phyloP scores from a whole-genome alignment of 2,797 vertebrate genomes.

The Pyrocephalus nanus region DNA sequence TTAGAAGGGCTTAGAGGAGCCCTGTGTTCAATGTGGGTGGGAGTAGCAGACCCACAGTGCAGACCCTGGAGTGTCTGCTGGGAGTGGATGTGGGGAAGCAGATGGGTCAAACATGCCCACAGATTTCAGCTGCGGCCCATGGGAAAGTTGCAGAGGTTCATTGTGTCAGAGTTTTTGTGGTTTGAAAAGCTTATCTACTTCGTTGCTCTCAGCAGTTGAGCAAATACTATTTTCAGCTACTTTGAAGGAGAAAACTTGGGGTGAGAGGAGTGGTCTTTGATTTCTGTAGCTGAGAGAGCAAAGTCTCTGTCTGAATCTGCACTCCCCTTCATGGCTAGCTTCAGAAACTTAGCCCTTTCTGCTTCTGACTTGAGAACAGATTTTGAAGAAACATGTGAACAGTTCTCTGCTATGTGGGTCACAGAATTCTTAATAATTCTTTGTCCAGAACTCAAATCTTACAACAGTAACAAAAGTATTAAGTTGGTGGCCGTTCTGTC shows the following conservation, averaged over 20 bases:
- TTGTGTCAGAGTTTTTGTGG: background rate
- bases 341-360: conserved; percentile 2
- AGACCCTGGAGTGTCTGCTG: background rate
- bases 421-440: conserved; percentile 11
- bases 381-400: background rate
- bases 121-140: background rate
- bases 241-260: background rate
- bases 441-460: background rate
- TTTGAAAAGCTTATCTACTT: background rate
- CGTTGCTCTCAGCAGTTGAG: background rate
- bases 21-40: background rate
- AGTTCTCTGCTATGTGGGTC: background rate
- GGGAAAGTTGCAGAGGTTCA: background rate
- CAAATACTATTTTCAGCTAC: background rate
- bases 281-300: background rate
- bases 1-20: background rate
- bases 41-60: background rate
- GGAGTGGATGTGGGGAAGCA: background rate
- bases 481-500: background rate
- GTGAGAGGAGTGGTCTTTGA: background rate
- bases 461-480: background rate
- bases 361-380: background rate
- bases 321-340: background rate
- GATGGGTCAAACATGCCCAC: background rate
- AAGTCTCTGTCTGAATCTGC: background rate